Base-by-base conservation (phyloP, 2,888 invertebrate genomes). In the Gymnosoma rotundatum region DNA sequence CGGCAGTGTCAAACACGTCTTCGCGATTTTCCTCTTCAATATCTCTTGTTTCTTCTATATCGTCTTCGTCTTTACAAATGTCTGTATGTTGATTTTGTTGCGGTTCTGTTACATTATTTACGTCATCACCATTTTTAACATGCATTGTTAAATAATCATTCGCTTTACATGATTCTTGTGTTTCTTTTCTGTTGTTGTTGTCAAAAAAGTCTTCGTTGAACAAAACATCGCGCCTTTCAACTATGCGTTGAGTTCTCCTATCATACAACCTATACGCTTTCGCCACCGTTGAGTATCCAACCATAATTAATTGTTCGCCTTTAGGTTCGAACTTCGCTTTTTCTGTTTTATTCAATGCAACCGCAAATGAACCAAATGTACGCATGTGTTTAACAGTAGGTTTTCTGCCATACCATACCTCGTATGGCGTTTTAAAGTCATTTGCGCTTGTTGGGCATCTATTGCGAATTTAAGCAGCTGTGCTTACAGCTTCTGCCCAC, bases 271-370 rank as follows among this genome's bases (percentile, higher is more conserved):
- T 50, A 18, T 75, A 74, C 14, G 66, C 60, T 32, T 78, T 83
- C 42, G 82, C n/a, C 0, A 66, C 64, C n/a, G 56, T 16, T 10
- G 85, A 86, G 18, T 86, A 86, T 6, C 85, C 85, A 20, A 86
- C 69, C 83, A 83, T 75, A 8, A 83, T 76, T 16, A 70, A 79
- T 38, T 61, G 25, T 45, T 83, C 75, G 4, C 83, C 85, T 32
- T 82, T 84, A 25, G 87, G 61, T 52, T 83, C 75, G 25, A 25
- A 25, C 25, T 25, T 25, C 25, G 25, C 4, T 25, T 25, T 25
- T 25, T 25, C 25, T 25, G 25, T 25, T 25, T 25, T 25, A 25
- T 25, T 25, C 25, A 25, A 25, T 25, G 25, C 25, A 25, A 25
- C 25, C 25, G 25, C 25, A 25, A 25, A 25, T 25, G 25, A 25